These are phyloP conservation scores for Ascaphus truei DNA, from an alignment of 2,113 vertebrate species.

Conservation along the genomic window DNA sequence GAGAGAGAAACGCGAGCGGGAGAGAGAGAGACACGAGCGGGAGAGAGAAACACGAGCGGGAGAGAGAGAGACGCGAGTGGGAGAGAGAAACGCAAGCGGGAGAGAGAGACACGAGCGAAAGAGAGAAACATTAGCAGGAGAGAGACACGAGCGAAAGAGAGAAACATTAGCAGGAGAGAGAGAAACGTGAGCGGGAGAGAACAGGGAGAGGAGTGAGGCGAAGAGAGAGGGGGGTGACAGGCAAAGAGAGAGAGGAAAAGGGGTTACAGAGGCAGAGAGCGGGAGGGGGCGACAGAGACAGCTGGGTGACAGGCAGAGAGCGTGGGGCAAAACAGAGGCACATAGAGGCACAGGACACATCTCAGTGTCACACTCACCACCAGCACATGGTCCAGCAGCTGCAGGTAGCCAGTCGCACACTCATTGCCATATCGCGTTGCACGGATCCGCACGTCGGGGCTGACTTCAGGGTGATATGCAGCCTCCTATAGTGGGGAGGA, in stretches of 20 bases:
- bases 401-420: constrained; percentile 87
- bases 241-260: too few species aligned
- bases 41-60: too few species aligned
- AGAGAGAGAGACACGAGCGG: too few species aligned
- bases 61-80: too few species aligned
- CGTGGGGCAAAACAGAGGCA: background rate
- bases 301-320: background rate
- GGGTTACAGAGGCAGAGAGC: too few species aligned
- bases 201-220: background rate
- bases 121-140: background rate
- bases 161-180: background rate
- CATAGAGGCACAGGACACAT: background rate
- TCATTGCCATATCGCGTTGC: constrained; percentile 88
- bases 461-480: constrained; percentile 89
- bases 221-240: background rate
- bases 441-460: constrained; percentile 75
- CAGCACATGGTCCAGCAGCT: constrained; percentile 90
- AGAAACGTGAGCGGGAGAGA: constrained; percentile 35
- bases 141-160: too few species aligned
- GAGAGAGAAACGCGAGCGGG: too few species aligned
- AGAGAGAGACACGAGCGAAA: too few species aligned
- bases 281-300: accelerated
- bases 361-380: constrained; percentile 70
- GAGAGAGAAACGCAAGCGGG: too few species aligned
- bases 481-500: constrained; percentile 71